Conservation (phyloP, 2,113 vertebrate species). For the Saccopteryx leptura region DNA sequence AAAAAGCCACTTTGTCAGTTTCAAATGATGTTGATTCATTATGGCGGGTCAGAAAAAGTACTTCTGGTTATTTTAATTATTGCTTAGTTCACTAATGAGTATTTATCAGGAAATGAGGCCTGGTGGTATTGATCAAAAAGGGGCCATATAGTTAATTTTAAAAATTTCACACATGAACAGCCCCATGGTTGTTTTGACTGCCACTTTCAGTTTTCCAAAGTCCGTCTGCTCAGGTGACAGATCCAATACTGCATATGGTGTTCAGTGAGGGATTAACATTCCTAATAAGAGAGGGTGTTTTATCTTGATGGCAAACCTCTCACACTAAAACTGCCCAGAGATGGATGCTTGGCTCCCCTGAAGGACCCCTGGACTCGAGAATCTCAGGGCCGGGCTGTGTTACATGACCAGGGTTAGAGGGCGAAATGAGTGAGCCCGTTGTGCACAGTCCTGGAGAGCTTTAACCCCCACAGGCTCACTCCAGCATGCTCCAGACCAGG, state of each 20-base stretch:
- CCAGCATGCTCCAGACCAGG: fast-evolving
- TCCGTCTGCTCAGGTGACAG: neutral
- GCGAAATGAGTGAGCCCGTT: neutral
- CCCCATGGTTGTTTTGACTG: neutral
- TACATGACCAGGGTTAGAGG: neutral
- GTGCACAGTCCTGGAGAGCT: neutral
- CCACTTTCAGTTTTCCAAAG: neutral
- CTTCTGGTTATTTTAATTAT: neutral
- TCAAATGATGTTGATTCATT: neutral
- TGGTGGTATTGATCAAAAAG: neutral
- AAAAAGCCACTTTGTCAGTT: neutral
- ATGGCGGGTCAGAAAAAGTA: neutral
- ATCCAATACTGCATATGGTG: neutral
- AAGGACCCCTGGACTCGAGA: neutral
- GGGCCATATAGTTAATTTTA: neutral
- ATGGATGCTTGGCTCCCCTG: neutral
- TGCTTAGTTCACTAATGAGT: neutral
- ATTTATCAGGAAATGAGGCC: neutral
- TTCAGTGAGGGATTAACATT: neutral
- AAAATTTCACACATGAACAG: neutral
- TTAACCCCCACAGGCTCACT: neutral
- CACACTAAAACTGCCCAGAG: neutral
- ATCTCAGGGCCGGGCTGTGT: neutral
- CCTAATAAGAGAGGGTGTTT: neutral
- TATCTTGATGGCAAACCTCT: neutral